phyloP scores from a whole-genome alignment of 2,888 invertebrate species.

The Scaptomyza flava region DNA sequence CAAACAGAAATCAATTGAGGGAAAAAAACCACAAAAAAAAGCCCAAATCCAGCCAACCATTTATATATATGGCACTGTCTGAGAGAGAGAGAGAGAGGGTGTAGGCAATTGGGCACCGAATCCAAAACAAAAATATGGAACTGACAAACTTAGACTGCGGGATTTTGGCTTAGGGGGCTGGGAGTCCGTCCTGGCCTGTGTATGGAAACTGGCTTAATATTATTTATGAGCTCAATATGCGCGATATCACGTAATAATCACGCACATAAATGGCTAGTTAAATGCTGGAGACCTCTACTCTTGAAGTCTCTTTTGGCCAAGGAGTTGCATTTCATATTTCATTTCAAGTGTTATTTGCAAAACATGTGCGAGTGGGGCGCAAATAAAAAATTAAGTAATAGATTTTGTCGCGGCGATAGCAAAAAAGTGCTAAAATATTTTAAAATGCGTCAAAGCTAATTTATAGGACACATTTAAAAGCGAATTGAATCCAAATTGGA shows the following conservation, averaged over 20 bases:
- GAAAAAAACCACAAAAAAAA: slow-evolving; percentile 7
- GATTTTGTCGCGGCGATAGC: slow-evolving; percentile 78
- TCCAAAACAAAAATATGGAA: slow-evolving; percentile 47
- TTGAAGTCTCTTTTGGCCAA: slow-evolving; percentile 27
- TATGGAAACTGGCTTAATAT: slow-evolving; percentile 73
- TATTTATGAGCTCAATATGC: slow-evolving; percentile 74
- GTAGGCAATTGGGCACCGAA: slow-evolving; percentile 56
- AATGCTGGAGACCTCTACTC: slow-evolving; percentile 58
- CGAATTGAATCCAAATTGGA: slow-evolving; percentile 59
- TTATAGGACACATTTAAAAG: slow-evolving; percentile 61
- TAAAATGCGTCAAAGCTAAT: slow-evolving; percentile 72
- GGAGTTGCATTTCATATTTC: slow-evolving; percentile 76
- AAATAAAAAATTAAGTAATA: slow-evolving; percentile 79
- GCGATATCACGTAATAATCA: slow-evolving; percentile 80
- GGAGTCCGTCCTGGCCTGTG: slow-evolving; percentile 15
- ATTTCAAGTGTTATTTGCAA: slow-evolving; percentile 74
- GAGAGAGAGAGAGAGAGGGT: slow-evolving; percentile 43
- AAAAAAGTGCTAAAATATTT: slow-evolving; percentile 82
- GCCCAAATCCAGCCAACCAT: slow-evolving; percentile 45
- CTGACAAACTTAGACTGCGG: slow-evolving; percentile 23
- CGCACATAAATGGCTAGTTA: slow-evolving; percentile 79
- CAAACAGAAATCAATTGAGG: slow-evolving; percentile 75
- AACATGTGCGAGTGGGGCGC: slow-evolving; percentile 65
- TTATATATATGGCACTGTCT: slow-evolving; percentile 45
- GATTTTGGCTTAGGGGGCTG: slow-evolving; percentile 6